Evolutionary conservation across 30 jellyfish, hydroid and myxozoan genomes (phyloP).

Genomic region (Aurelia sp.): DNA sequence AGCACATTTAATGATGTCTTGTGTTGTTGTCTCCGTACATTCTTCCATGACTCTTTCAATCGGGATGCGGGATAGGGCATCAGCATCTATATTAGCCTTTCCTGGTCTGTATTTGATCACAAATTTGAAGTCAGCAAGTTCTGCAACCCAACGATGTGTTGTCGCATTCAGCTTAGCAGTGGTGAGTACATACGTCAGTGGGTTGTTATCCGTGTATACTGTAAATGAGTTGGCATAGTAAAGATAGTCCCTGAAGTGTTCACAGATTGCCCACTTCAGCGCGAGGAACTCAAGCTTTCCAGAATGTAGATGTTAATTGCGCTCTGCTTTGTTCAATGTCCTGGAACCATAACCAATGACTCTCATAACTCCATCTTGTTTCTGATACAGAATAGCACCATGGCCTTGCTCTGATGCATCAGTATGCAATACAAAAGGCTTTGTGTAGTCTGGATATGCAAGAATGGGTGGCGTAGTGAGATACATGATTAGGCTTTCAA

Average conservation of each 20-base stretch:
- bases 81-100: slow-evolving; percentile 50
- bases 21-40: neutral
- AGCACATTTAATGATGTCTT: neutral
- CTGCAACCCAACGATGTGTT: slow-evolving; percentile 46
- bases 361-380: slow-evolving; percentile 6
- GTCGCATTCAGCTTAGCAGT: slow-evolving; percentile 45
- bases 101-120: slow-evolving; percentile 54
- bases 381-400: slow-evolving; percentile 54
- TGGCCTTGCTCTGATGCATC: slow-evolving; percentile 55
- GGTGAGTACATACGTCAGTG: slow-evolving; percentile 9
- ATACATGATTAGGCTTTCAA: slow-evolving; percentile 1
- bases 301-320: slow-evolving; percentile 17
- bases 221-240: slow-evolving; percentile 14
- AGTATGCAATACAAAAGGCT: no score
- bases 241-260: slow-evolving; percentile 10
- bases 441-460: no score
- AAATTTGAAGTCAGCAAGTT: slow-evolving; percentile 43
- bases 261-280: slow-evolving; percentile 24
- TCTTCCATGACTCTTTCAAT: neutral
- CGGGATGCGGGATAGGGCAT: slow-evolving; percentile 28
- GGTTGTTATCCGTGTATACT: slow-evolving; percentile 38
- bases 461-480: slow-evolving; percentile 27
- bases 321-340: slow-evolving; percentile 12
- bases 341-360: slow-evolving; percentile 40
- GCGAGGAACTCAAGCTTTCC: neutral